Conservation (phyloP, 2,888 invertebrate genomes). For the Yponomeuta cagnagella region DNA sequence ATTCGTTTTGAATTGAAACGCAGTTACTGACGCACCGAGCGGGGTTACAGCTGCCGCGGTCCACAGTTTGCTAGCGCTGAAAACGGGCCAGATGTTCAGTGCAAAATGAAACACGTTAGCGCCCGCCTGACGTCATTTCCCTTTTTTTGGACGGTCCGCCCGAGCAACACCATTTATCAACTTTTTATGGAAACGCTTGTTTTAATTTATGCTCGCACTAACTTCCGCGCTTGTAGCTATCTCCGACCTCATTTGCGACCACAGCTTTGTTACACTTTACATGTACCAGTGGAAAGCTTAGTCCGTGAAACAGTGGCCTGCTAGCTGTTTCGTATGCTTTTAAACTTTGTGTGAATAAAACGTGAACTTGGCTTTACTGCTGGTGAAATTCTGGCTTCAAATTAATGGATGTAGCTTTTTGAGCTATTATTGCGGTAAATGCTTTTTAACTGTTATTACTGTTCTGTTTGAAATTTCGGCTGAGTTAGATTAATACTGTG, state of each 20-base stretch:
- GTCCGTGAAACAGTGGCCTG: conserved; percentile 8
- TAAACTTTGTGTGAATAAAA: conserved; percentile 7
- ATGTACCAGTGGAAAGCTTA: conserved; percentile 27
- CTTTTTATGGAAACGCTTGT: conserved; percentile 71
- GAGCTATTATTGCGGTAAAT: conserved; percentile 1
- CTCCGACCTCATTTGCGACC: conserved; percentile 64
- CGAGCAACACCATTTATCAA: conserved; percentile 70
- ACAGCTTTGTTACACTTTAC: conserved; percentile 55
- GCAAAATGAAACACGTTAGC: conserved; percentile 71
- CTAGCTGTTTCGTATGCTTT: conserved; percentile 10
- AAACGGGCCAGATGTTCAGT: conserved; percentile 61
- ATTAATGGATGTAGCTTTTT: background rate
- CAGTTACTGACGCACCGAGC: conserved; percentile 14
- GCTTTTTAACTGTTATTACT: conserved; percentile 2
- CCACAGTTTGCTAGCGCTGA: conserved; percentile 41
- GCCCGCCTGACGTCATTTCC: conserved; percentile 58
- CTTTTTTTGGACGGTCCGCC: conserved; percentile 64
- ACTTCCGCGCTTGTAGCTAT: conserved; percentile 61
- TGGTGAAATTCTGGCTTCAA: background rate
- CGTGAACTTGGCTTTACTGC: background rate
- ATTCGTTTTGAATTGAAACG: conserved; percentile 21
- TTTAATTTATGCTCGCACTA: conserved; percentile 72
- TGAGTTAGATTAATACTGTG: background rate
- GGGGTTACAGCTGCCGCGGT: conserved; percentile 20
- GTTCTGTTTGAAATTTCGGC: background rate